Conservation (phyloP, 2,797 vertebrate genomes). For the Anniella stebbinsi region DNA sequence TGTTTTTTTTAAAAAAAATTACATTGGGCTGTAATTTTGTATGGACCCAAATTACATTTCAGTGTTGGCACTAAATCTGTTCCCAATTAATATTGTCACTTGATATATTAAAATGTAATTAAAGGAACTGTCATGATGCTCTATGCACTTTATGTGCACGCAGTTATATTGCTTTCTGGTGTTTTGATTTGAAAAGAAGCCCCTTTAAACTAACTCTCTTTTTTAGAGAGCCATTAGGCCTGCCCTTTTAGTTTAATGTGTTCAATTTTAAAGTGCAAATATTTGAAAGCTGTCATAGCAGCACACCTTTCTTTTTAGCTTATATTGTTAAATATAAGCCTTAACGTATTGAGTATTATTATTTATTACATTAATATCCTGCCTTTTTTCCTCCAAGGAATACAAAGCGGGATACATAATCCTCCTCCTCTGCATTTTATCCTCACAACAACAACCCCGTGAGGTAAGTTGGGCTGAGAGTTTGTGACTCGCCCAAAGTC, state of each 20-base stretch:
- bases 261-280: slow-evolving; percentile 42
- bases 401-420: too few species aligned
- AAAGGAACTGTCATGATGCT: slow-evolving; percentile 31
- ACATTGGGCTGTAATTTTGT: slow-evolving; percentile 48
- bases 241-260: slow-evolving; percentile 40
- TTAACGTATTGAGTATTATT: neutral
- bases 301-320: neutral
- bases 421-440: too few species aligned
- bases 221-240: slow-evolving; percentile 46
- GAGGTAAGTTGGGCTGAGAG: too few species aligned
- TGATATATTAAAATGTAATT: slow-evolving; percentile 55
- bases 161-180: slow-evolving; percentile 53
- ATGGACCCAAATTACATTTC: slow-evolving; percentile 52
- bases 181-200: slow-evolving; percentile 59
- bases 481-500: too few species aligned
- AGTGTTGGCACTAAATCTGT: slow-evolving; percentile 55
- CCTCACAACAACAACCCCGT: too few species aligned
- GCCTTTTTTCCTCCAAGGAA: too few species aligned
- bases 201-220: slow-evolving; percentile 53
- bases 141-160: slow-evolving; percentile 52
- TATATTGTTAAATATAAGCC: neutral
- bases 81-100: slow-evolving; percentile 63
- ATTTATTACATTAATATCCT: too few species aligned
- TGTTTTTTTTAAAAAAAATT: slow-evolving; percentile 27
- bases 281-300: slow-evolving; percentile 52